Conservation (phyloP, 1,140 invertebrate genomes). For the Microvelia longipes region DNA sequence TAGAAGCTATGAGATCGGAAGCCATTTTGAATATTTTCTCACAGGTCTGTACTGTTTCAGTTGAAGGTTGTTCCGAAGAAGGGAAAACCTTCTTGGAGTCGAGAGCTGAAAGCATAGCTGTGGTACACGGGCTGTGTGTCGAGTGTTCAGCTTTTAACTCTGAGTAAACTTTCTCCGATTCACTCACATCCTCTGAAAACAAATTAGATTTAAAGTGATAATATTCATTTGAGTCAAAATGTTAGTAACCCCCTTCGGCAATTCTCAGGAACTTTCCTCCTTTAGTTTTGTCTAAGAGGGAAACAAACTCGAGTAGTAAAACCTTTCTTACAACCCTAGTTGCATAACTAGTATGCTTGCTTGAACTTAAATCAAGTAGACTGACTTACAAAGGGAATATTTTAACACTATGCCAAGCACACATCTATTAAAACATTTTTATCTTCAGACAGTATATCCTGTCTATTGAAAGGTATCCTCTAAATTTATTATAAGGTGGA, state of each 20-base stretch:
- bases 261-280: not conserved
- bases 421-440: too few species aligned
- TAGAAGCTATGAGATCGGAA: conserved; percentile 47
- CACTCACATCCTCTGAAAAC: conserved; percentile 38
- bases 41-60: conserved; percentile 29
- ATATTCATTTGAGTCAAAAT: not conserved
- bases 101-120: conserved; percentile 57
- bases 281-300: not conserved
- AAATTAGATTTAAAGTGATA: conserved; percentile 16
- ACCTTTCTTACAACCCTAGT: not conserved
- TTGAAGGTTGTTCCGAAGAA: conserved; percentile 6
- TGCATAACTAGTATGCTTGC: not conserved
- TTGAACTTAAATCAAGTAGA: not conserved
- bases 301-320: not conserved
- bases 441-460: too few species aligned
- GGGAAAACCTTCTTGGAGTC: conserved; percentile 35
- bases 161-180: conserved; percentile 54
- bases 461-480: too few species aligned
- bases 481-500: too few species aligned
- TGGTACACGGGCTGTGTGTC: conserved; percentile 54
- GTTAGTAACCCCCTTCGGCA: not conserved
- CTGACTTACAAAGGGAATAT: too few species aligned
- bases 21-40: conserved; percentile 41
- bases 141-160: conserved; percentile 52
- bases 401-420: too few species aligned